Conservation (phyloP, 1,140 invertebrate species). For the Vollenhovia emeryi region DNA sequence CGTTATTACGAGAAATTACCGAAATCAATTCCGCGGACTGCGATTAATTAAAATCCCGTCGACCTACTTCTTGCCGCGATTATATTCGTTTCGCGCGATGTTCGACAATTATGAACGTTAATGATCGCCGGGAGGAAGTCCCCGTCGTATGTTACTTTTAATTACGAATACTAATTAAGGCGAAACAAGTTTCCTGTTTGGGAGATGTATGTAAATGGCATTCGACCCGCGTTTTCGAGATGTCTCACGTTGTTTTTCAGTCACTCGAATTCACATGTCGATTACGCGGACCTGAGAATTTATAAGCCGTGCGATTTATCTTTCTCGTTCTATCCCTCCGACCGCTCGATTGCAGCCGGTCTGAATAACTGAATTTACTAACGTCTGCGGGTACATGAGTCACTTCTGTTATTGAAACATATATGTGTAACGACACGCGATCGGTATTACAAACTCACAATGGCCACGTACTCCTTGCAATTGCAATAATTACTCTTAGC, state of each 20-base stretch:
- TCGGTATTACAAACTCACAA: neutral
- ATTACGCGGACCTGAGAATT: neutral
- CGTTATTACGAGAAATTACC: neutral
- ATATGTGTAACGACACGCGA: neutral
- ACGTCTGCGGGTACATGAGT: conserved; percentile 15
- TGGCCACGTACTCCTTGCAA: neutral
- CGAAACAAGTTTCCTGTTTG: neutral
- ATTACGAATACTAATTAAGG: conserved; percentile 7
- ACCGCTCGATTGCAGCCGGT: neutral
- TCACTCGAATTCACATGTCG: neutral
- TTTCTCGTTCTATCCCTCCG: neutral
- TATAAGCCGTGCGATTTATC: neutral
- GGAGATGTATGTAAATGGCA: neutral
- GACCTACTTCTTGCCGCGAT: neutral
- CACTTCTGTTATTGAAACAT: conserved; percentile 27
- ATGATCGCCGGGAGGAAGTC: neutral
- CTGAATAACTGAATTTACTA: neutral
- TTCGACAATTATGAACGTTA: conserved; percentile 1
- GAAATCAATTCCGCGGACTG: neutral
- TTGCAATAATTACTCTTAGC: neutral
- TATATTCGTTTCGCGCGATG: neutral
- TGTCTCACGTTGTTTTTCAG: neutral
- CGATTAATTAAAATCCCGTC: neutral
- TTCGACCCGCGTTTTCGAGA: neutral
- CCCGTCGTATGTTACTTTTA: neutral